Percentiles rank a stretch among this genome's conserved stretches.
Evolutionary conservation across 1,140 invertebrate genomes (phyloP).

Genomic region (Calliopsis andreniformis): DNA sequence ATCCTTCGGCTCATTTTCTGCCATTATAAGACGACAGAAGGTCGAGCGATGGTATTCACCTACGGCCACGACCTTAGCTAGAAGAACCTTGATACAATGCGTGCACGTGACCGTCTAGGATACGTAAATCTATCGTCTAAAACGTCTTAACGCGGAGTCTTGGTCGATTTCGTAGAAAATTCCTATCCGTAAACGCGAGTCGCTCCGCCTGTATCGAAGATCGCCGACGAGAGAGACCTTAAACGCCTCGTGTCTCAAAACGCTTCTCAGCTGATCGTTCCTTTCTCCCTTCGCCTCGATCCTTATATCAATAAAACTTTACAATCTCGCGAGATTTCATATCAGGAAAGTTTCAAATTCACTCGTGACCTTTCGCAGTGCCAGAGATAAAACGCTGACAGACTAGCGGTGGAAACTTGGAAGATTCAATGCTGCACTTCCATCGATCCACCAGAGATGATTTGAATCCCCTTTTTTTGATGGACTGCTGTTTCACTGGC

Average conservation of each 20-base stretch:
- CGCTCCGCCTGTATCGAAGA: neutral
- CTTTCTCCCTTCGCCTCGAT: neutral
- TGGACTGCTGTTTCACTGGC: neutral
- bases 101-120: slow-evolving; percentile 30
- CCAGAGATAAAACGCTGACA: neutral
- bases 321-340: neutral
- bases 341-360: too few relatives aligned
- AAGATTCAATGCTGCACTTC: neutral
- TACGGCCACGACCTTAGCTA: neutral
- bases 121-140: slow-evolving; percentile 49
- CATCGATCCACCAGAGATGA: neutral
- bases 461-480: neutral
- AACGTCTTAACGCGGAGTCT: slow-evolving; percentile 52
- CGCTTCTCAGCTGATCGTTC: neutral
- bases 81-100: neutral
- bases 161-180: slow-evolving; percentile 69
- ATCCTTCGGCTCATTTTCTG: slow-evolving; percentile 6
- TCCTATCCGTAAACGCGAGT: slow-evolving; percentile 46
- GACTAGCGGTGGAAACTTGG: neutral
- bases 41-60: neutral
- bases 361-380: neutral
- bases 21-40: neutral
- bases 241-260: neutral
- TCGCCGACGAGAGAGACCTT: neutral
- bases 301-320: neutral